A percentile compares a stretch with the other conserved stretches of the same genome.
phyloP scores from a whole-genome alignment of 2,113 vertebrate species.

The Zosterops hypoxanthus region DNA sequence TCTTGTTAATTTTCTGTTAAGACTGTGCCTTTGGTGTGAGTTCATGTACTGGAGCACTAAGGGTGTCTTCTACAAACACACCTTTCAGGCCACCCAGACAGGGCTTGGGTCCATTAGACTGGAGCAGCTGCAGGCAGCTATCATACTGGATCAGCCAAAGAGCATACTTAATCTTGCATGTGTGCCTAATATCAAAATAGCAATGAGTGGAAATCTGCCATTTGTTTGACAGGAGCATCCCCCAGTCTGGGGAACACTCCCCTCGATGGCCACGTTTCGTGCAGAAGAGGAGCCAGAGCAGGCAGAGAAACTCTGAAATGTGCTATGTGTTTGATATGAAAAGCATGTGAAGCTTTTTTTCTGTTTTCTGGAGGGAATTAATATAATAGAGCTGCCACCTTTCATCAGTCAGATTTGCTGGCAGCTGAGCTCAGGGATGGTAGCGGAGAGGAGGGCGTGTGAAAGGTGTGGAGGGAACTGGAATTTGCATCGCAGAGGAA shows the following conservation, averaged over 20 bases:
- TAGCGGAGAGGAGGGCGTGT: background rate
- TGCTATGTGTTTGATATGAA: slow-evolving; percentile 6
- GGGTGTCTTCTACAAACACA: background rate
- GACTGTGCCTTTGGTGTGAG: background rate
- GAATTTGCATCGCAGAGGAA: background rate
- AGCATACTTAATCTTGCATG: background rate
- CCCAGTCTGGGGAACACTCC: background rate
- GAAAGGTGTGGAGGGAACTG: slow-evolving; percentile 27
- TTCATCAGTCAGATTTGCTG: slow-evolving; percentile 55
- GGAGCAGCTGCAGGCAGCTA: slow-evolving; percentile 10
- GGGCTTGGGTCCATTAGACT: background rate
- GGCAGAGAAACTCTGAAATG: background rate
- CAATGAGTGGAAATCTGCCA: slow-evolving; percentile 3
- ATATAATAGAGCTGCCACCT: slow-evolving; percentile 51
- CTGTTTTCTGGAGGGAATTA: slow-evolving; percentile 52
- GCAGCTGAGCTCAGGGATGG: slow-evolving; percentile 9
- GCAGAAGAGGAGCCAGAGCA: background rate
- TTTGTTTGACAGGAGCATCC: slow-evolving; percentile 36
- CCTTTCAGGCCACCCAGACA: background rate
- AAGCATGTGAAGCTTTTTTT: background rate
- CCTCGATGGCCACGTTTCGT: background rate
- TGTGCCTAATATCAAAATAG: background rate
- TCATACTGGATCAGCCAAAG: background rate
- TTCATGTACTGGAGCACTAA: background rate
- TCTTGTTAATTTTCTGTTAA: background rate